These are phyloP conservation scores for Merluccius polli DNA, from an alignment of 2,797 vertebrate species.

Conservation along the genomic window DNA sequence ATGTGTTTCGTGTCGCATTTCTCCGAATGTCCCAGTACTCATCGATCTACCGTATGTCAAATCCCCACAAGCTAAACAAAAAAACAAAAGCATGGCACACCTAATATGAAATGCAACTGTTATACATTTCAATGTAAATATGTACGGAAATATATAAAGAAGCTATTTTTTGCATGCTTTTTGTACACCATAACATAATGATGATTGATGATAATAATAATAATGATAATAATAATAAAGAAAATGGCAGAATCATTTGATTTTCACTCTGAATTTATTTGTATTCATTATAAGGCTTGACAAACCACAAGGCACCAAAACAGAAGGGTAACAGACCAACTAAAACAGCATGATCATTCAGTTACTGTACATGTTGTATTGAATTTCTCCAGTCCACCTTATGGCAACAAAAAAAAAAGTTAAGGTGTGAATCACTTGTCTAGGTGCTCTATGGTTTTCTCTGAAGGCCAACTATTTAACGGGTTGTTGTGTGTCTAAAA, in stretches of 20 bases:
- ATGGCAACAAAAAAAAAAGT: background rate
- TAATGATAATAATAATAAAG: constrained; percentile 58
- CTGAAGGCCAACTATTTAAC: background rate
- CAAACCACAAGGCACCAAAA: background rate
- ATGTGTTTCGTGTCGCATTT: constrained; percentile 42
- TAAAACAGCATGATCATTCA: background rate
- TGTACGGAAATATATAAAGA: constrained; percentile 83
- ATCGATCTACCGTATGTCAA: constrained; percentile 38
- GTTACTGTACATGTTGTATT: constrained; percentile 45
- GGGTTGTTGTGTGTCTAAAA: too few species aligned
- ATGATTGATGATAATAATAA: constrained; percentile 57
- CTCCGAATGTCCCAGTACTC: constrained; percentile 56
- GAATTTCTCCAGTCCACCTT: constrained; percentile 16
- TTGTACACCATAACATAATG: constrained; percentile 76
- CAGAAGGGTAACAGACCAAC: background rate
- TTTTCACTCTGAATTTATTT: constrained; percentile 19
- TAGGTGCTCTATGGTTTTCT: background rate
- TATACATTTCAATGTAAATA: constrained; percentile 80
- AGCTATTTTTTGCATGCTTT: constrained; percentile 94
- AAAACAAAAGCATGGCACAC: constrained; percentile 69
- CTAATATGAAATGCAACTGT: constrained; percentile 63
- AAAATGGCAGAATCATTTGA: constrained; percentile 30
- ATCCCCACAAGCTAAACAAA: constrained; percentile 8
- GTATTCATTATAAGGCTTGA: background rate
- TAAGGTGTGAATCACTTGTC: background rate